Conservation (phyloP, 2,888 invertebrate genomes). For the Archaeoteleia sp. region DNA sequence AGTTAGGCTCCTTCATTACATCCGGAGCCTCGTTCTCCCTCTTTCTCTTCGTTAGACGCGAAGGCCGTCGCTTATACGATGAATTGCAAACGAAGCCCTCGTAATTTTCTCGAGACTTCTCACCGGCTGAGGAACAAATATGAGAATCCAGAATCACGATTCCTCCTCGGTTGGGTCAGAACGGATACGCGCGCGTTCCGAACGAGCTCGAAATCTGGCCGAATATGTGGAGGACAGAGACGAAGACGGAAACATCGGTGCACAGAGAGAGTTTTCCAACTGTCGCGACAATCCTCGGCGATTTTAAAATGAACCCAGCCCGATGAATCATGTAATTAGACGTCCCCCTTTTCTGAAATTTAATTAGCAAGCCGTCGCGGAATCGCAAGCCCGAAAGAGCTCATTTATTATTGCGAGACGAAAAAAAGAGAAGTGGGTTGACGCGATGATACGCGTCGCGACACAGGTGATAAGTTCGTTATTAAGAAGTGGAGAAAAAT, state of each 20-base stretch:
- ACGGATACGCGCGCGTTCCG: background rate
- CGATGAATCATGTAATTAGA: conserved; percentile 58
- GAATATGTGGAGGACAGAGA: conserved; percentile 13
- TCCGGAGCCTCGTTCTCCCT: too few species aligned
- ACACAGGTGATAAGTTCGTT: conserved; percentile 37
- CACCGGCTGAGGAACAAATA: conserved; percentile 7
- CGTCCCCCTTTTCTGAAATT: conserved; percentile 56
- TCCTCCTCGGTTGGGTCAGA: background rate
- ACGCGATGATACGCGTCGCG: conserved; percentile 34
- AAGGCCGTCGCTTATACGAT: conserved; percentile 9
- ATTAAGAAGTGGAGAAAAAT: conserved; percentile 29
- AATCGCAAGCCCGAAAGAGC: conserved; percentile 24
- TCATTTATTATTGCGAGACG: conserved; percentile 57
- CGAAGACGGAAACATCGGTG: conserved; percentile 1
- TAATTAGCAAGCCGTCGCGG: conserved; percentile 60
- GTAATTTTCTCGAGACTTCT: conserved; percentile 16
- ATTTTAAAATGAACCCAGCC: conserved; percentile 34
- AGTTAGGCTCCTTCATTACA: conserved; percentile 18
- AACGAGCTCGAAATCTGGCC: background rate
- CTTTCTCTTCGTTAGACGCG: conserved; percentile 21
- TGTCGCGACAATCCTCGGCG: conserved; percentile 13
- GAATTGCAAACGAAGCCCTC: conserved; percentile 14
- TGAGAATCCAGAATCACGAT: conserved; percentile 12
- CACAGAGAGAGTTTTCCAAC: conserved; percentile 10
- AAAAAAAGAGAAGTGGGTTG: conserved; percentile 40